Conservation (phyloP, 2,888 invertebrate species). For the Ecliptopera silaceata region DNA sequence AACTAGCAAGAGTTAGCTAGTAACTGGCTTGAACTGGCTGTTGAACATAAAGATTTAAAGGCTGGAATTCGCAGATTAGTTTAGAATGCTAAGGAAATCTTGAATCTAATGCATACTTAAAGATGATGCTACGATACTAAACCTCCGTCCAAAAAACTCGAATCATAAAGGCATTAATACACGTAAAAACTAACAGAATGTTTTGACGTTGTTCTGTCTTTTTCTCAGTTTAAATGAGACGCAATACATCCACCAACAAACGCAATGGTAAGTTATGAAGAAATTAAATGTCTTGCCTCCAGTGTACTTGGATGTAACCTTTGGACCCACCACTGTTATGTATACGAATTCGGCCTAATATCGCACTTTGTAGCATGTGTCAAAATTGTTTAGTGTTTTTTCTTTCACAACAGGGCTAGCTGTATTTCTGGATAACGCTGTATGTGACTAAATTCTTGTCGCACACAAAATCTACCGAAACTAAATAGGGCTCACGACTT, state of each 20-base stretch:
- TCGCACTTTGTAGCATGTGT: conserved; percentile 22
- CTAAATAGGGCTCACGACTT: not conserved
- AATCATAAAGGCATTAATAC: not conserved
- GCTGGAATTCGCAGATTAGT: not conserved
- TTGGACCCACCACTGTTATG: conserved; percentile 17
- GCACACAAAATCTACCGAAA: conserved; percentile 4
- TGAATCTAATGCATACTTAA: no score
- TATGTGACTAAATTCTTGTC: conserved; percentile 11
- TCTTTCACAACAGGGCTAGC: conserved; percentile 2
- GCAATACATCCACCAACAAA: conserved; percentile 20
- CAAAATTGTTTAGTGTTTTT: conserved; percentile 17
- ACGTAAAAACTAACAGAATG: conserved; percentile 13
- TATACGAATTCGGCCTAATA: conserved; percentile 15
- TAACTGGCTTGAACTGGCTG: no score
- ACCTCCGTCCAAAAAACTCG: not conserved
- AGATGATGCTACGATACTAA: no score
- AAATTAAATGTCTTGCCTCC: conserved; percentile 14
- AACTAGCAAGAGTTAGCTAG: no score
- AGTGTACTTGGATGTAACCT: conserved; percentile 24
- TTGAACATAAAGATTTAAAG: no score
- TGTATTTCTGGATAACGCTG: conserved; percentile 1
- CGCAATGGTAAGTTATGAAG: conserved; percentile 26
- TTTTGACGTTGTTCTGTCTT: conserved; percentile 26
- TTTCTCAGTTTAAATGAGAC: conserved; percentile 31
- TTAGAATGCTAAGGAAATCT: no score